phyloP scores from a whole-genome alignment of 2,113 vertebrate genomes.

The Pionites leucogaster region DNA sequence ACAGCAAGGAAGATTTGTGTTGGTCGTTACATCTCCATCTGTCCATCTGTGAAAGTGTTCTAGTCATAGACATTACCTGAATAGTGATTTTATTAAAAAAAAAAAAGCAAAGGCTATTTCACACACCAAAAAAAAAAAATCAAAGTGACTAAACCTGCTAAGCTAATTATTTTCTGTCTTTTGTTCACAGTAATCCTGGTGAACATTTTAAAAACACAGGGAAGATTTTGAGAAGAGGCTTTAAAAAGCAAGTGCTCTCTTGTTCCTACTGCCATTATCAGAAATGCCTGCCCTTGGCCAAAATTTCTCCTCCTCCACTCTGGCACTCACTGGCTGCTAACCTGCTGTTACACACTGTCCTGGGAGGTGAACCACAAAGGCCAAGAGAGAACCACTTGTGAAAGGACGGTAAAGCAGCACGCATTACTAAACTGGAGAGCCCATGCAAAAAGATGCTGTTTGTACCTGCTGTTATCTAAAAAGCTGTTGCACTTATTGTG shows the following conservation, averaged over 20 bases:
- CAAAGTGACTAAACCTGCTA: neutral
- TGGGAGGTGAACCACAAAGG: neutral
- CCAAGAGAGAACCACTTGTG: neutral
- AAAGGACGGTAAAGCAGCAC: neutral
- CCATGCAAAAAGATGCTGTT: neutral
- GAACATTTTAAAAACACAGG: neutral
- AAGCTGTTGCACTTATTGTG: neutral
- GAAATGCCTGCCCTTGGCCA: neutral
- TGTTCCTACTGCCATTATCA: neutral
- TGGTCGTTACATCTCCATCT: neutral
- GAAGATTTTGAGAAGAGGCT: neutral
- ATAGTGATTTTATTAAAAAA: neutral
- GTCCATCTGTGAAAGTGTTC: slow-evolving; percentile 1
- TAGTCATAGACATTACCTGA: neutral
- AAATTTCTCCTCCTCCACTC: neutral
- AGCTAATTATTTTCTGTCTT: neutral
- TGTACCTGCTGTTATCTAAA: neutral
- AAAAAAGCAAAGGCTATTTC: neutral
- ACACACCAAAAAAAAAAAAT: neutral
- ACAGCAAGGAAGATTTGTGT: slow-evolving; percentile 11
- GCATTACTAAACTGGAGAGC: neutral
- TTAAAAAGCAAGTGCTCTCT: neutral
- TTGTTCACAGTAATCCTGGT: neutral
- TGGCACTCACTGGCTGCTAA: neutral
- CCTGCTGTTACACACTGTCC: neutral